Evolutionary conservation across 2,888 invertebrate genomes (phyloP).

Genomic region (Xestoiulus laeticollis): DNA sequence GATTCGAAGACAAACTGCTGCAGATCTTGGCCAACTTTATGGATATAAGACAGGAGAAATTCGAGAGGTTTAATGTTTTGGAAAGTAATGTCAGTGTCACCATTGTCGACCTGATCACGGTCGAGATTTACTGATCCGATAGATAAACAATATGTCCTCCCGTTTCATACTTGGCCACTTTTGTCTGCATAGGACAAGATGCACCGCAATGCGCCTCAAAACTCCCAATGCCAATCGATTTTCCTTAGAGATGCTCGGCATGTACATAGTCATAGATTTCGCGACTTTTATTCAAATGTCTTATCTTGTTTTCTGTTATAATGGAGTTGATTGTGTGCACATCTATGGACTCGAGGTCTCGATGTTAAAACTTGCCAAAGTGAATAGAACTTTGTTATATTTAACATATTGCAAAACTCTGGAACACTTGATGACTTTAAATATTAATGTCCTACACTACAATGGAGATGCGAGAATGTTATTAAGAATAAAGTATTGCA

Average conservation of each 20-base stretch:
- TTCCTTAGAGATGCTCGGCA: background rate
- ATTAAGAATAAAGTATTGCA: too few relatives aligned
- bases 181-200: background rate
- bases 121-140: conserved; percentile 9
- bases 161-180: background rate
- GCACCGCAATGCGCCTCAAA: background rate
- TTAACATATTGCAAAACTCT: too few relatives aligned
- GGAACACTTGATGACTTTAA: too few relatives aligned
- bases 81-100: background rate
- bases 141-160: background rate
- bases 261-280: background rate
- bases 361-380: too few relatives aligned
- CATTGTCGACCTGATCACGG: background rate
- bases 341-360: background rate
- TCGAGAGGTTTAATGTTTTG: background rate
- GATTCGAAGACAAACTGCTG: background rate
- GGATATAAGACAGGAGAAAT: too few relatives aligned
- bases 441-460: too few relatives aligned
- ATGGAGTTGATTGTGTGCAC: background rate
- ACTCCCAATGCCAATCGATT: background rate
- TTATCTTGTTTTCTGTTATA: background rate
- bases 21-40: background rate
- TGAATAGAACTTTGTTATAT: too few relatives aligned
- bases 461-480: too few relatives aligned
- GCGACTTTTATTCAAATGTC: background rate